These are phyloP conservation scores for Eristalinus aeneus DNA, from an alignment of 2,888 invertebrate genomes.

Conservation along the genomic window DNA sequence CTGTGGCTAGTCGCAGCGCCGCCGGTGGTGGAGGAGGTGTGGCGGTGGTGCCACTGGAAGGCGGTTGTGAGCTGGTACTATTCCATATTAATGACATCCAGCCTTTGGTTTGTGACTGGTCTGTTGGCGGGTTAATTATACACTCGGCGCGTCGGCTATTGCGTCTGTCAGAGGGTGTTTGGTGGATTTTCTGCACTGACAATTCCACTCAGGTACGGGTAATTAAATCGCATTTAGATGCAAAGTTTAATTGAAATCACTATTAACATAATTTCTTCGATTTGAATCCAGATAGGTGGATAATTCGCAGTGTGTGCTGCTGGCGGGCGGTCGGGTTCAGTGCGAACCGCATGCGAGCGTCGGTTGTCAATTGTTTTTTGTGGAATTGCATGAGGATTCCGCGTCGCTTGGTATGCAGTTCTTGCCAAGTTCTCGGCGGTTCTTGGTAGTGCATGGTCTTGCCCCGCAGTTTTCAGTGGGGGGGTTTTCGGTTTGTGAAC, in stretches of 20 bases:
- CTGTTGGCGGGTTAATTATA: conserved; percentile 48
- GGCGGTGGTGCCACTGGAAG: conserved; percentile 34
- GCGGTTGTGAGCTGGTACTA: conserved; percentile 17
- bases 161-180: conserved; percentile 34
- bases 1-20: conserved; percentile 7
- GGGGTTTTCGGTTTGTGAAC: neutral
- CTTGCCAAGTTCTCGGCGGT: too few relatives aligned
- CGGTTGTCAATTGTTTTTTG: neutral
- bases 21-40: conserved; percentile 1
- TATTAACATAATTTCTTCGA: conserved; percentile 55
- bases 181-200: conserved; percentile 41
- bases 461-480: too few relatives aligned
- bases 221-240: conserved; percentile 48
- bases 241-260: conserved; percentile 57
- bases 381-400: neutral
- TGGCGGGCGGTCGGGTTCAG: neutral
- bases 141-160: neutral
- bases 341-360: neutral
- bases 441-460: too few relatives aligned
- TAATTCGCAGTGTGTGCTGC: neutral
- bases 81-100: conserved; percentile 44
- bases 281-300: conserved; percentile 32
- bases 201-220: conserved; percentile 11
- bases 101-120: conserved; percentile 43
- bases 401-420: neutral